Evolutionary conservation across 2,888 invertebrate species (phyloP).

Genomic region (Pachycephus smyrnensis): DNA sequence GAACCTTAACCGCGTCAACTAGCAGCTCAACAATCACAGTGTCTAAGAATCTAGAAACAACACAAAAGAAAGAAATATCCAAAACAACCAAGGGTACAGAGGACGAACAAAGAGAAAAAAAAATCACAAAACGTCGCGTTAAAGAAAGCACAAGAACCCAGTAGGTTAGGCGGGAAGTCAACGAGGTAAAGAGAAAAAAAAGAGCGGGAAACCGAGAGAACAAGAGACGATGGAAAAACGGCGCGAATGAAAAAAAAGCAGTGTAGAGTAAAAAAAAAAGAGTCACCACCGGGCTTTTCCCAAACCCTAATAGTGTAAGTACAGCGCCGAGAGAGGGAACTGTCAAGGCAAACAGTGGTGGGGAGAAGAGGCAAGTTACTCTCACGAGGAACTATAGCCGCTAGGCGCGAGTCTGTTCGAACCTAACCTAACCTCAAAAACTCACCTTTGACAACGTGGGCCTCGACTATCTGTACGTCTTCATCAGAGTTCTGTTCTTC

Average conservation of each 20-base stretch:
- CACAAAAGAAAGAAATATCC: background rate
- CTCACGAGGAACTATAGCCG: background rate
- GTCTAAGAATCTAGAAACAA: background rate
- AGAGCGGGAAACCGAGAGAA: background rate
- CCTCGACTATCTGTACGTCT: constrained; percentile 62
- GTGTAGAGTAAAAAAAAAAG: background rate
- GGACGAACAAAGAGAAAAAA: background rate
- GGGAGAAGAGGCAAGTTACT: background rate
- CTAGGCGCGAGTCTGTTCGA: background rate
- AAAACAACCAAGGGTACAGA: background rate
- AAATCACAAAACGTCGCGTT: background rate
- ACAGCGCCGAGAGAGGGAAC: background rate
- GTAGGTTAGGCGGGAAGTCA: background rate
- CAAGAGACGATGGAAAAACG: background rate
- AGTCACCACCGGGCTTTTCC: background rate
- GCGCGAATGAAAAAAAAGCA: background rate
- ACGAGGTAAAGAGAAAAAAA: background rate
- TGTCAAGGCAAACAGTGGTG: background rate
- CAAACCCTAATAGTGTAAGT: background rate
- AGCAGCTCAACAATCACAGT: background rate
- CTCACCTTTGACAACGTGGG: constrained; percentile 57
- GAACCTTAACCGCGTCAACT: background rate
- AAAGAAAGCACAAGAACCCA: background rate
- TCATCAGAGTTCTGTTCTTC: constrained; percentile 58
- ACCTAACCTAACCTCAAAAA: constrained; percentile 45